Base-by-base conservation (phyloP, 1,140 invertebrate species). In the Orius laevigatus region DNA sequence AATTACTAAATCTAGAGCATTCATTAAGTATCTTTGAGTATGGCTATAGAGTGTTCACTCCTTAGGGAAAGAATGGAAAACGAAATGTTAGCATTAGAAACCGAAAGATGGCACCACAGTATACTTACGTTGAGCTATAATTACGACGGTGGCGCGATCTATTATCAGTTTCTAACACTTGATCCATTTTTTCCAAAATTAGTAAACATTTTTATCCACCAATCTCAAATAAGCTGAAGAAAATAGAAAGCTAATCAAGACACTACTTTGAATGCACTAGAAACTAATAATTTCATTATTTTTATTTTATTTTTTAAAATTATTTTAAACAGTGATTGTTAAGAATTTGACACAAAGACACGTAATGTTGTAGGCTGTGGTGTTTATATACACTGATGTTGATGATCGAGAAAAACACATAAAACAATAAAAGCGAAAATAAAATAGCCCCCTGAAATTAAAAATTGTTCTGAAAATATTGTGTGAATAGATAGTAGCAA, bases 321-420 rank as follows among this genome's bases (percentile, higher is more conserved):
- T 15, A 16, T 16, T 39, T 16, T 39, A 39, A 15, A 36, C 14
- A 39, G 18, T 39, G 12, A 12, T 39, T 12, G 36, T 15, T 19
- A 20, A 41, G 15, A 41, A 9, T 20, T 41, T 19, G 16, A 41
- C 20, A 16, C 11, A 41, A 25, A 25, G 25, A 25, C 25, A 25
- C 25, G 25, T 25, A 25, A 25, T 25, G 25, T 25, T 25, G 25
- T 25, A 25, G 25, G 25, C 18, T 25, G 19, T 16, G 6, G 31
- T 47, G 45, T 35, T 47, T 47, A 47, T 47, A 36, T 47, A 47
- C 45, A 47, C 45, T 47, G 32, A 35, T 47, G 14, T 35, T 12
- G 15, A 35, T 45, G 6, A 45, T 25, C 3, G 25, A 45, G 31
- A 36, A 16, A 47, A 47, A 46, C 14, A 46, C 32, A 35, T 47